Evolutionary conservation across 2,113 vertebrate genomes (phyloP), one percentile per base, ranked within the genome.

Genomic region (Galbula dea): DNA sequence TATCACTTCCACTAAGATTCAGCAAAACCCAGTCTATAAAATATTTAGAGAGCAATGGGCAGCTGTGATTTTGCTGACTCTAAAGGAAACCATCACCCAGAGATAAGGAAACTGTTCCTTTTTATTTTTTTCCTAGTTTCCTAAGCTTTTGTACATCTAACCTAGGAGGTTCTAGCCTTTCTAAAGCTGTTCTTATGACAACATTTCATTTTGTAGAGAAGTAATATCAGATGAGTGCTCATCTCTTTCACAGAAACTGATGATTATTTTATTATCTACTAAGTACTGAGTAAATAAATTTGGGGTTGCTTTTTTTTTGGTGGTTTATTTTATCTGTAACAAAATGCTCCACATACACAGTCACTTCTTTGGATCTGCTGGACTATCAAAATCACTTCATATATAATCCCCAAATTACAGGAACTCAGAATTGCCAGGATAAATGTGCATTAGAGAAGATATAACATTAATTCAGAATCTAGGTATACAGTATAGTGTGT

Each of bases 261-360:
- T 77, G 23, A 91, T 74, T 89, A 80, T 74, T 92, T 90, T 93
- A 54, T 88, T 91, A 65, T 52, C 65, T 46, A 17, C 19, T 49
- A 88, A 69, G 46, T 39, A 78, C 16, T 34, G 20, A 68, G 34
- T 83, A 95, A 93, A 91, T 74, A 86, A 67, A 57, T 71, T 32
- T 62, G 1, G 0, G 0, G 39, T n/a, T n/a, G n/a, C n/a, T 43
- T 17, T 29, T 29, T 29, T 65, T 63, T 30, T 65, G 16, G 41
- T 43, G n/a, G n/a, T n/a, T n/a, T n/a, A n/a, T 68, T 59, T 63
- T 21, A 58, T 86, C 32, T 87, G n/a, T 81, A 63, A 72, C 10
- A 66, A 84, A 85, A n/a, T 67, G 12, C 12, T 88, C 24, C 83
- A 45, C 34, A 77, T 61, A 48, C 11, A 45, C 39, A 72, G 20